Evolutionary conservation across 2,113 vertebrate genomes (phyloP), one percentile per base, ranked within the genome.

Genomic region (Psilopogon haemacephalus): DNA sequence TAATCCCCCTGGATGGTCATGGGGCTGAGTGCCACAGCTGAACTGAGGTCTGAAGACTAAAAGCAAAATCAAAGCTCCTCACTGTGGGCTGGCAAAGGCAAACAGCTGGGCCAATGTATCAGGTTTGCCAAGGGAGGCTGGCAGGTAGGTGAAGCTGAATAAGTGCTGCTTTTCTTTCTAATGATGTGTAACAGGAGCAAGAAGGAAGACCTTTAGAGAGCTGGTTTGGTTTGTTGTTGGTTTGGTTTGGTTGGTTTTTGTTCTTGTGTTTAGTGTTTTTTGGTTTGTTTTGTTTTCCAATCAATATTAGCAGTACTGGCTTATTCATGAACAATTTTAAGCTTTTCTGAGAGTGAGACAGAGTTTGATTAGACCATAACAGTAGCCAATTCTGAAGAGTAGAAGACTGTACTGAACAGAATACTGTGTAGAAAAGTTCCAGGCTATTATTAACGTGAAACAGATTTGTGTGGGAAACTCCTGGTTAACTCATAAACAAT

Each of bases 401-500:
- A 62, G 52, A 95, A 77, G 60, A 46, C 52, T 89, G 38, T 84
- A 32, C 63, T 76, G 35, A 65, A 52, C 35, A 52, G 58, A 64
- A 79, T 46, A 80, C 44, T 70, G 4, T 16, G 37, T 65, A 95
- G 42, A 86, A 96, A 79, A 92, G 72, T 94, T 89, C 28, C 82
- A 94, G 83, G 62, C 80, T 96, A 83, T 86, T 80, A 93, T 89
- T 96, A 82, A 94, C 94, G 73, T 71, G 77, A 80, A 97, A 86
- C 81, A 91, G 54, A 94, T 95, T 95, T 94, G 38, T 80, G 64
- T 93, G 82, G 80, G 84, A 92, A 91, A 95, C n/a, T 91, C 50
- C 54, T 87, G 56, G 63, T 91, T 93, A 93, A 95, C 90, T 93
- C 90, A 92, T 96, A 96, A 97, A 96, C 91, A 96, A 95, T 90